A percentile compares a stretch with the other conserved stretches of the same genome.
Evolutionary conservation across 1,140 invertebrate species (phyloP).

Genomic region (Atta cephalotes): DNA sequence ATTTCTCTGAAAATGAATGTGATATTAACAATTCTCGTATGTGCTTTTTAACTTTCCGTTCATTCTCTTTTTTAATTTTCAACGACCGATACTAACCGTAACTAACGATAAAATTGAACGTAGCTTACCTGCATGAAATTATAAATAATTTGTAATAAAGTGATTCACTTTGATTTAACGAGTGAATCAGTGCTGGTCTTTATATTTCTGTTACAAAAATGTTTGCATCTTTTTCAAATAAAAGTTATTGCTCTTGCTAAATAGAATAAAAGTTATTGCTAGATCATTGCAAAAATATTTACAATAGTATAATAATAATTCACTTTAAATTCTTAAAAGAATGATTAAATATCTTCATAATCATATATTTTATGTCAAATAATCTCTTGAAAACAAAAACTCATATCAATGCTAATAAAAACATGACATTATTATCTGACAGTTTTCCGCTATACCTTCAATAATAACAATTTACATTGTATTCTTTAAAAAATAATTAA

Average conservation of each 20-base stretch:
- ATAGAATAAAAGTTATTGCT: not conserved
- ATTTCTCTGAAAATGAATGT: constrained; percentile 13
- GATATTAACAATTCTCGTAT: not conserved
- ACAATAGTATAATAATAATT: not conserved
- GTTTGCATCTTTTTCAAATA: constrained; percentile 13
- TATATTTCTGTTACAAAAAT: constrained; percentile 7
- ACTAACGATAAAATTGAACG: constrained; percentile 33
- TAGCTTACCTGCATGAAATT: constrained; percentile 14
- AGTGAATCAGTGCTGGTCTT: not conserved
- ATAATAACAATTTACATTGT: too few species aligned
- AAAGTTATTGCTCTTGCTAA: not conserved
- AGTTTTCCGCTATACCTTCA: not conserved
- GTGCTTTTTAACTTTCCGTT: not conserved
- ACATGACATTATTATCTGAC: not conserved
- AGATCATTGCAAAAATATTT: not conserved
- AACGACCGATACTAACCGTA: not conserved
- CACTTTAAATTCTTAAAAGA: not conserved
- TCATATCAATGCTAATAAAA: too few species aligned
- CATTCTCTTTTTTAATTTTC: constrained; percentile 32
- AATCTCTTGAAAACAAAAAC: too few species aligned
- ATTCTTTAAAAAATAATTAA: not conserved
- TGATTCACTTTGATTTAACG: constrained; percentile 40
- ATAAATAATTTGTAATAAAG: constrained; percentile 15
- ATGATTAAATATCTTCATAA: not conserved
- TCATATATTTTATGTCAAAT: not conserved